Evolutionary conservation across 2,797 vertebrate genomes (phyloP), one percentile per base, ranked within the genome.

Genomic region (Pseudocheirus occidentalis): DNA sequence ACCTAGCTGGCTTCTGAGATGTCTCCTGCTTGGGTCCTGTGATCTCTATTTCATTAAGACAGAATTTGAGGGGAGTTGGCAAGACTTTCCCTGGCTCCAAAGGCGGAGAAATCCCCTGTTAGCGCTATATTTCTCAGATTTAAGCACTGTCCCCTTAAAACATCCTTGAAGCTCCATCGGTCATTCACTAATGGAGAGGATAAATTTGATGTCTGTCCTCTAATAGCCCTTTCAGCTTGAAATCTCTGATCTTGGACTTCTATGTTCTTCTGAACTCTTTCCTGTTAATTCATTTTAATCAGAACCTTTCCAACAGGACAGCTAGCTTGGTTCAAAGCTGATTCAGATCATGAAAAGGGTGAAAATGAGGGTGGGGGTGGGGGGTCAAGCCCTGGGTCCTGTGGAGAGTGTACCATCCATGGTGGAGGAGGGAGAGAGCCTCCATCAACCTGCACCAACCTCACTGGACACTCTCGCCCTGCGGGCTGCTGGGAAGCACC

Each of bases 361-460:
- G 59, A 29, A 66, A 66, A 16, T 31, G 34, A 13, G 0, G 3
- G 7, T 0, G 7, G 5, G 10, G 55, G 92, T 62, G 57, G 90
- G 94, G 94, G 56, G 57, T 94, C 29, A 0, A 55, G 0, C 94
- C 96, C 97, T 96, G 96, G 95, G 92, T 27, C 0, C 90, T 53
- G 29, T 0, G 0, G 92, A 55, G 31, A 9, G 95, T 0, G 11
- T 29, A 59, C 13, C 0, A n/a, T 53, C 0, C 0, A 4, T 13
- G 14, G n/a, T 92, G 27, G 53, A 91, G 3, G 40, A 5, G 5
- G 28, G n/a, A 58, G 57, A 29, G 58, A 1, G 29, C 7, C 2
- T 28, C 57, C 57, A 58, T 7, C 57, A 29, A 28, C 57, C 29
- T 29, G 58, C 56, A 28, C 27, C 24, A 28, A 1, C 27, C 56